Evolutionary conservation across 2,888 invertebrate genomes (phyloP).

Genomic region (Neoascia interrupta): DNA sequence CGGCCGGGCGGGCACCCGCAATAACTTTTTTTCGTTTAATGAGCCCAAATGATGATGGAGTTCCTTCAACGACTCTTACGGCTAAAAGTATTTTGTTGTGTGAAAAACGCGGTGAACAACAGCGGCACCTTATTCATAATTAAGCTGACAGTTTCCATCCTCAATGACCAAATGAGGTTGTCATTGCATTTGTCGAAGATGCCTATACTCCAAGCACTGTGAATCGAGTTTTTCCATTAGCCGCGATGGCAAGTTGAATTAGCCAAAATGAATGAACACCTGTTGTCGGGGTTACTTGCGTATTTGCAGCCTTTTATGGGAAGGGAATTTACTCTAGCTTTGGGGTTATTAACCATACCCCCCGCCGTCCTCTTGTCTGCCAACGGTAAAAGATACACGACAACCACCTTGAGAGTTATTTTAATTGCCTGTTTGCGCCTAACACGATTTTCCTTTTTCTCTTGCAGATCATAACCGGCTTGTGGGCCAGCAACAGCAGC

Average conservation of each 20-base stretch:
- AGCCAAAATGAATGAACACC: constrained; percentile 7
- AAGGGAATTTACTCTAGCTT: constrained; percentile 33
- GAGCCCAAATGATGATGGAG: constrained; percentile 40
- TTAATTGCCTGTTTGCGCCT: constrained; percentile 17
- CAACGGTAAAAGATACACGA: constrained; percentile 10
- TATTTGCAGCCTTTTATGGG: constrained; percentile 40
- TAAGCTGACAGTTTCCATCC: constrained; percentile 48
- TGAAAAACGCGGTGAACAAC: too few species aligned
- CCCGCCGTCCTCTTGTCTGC: neutral
- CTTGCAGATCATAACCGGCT: constrained; percentile 72
- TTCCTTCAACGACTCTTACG: too few species aligned
- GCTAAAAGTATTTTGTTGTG: too few species aligned
- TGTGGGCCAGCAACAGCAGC: constrained; percentile 68
- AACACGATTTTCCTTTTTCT: constrained; percentile 22
- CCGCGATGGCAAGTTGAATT: constrained; percentile 20
- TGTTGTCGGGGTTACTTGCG: constrained; percentile 12
- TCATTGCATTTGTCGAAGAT: neutral
- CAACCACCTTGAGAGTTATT: constrained; percentile 22
- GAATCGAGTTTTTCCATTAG: constrained; percentile 36
- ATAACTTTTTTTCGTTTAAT: constrained; percentile 37
- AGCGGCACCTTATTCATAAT: constrained; percentile 19
- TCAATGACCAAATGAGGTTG: constrained; percentile 44
- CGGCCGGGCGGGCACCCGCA: constrained; percentile 1
- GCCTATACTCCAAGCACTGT: too few species aligned
- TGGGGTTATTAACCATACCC: constrained; percentile 41